phyloP scores from a whole-genome alignment of 2,888 invertebrate genomes.

The Cecidostiba fungosa region DNA sequence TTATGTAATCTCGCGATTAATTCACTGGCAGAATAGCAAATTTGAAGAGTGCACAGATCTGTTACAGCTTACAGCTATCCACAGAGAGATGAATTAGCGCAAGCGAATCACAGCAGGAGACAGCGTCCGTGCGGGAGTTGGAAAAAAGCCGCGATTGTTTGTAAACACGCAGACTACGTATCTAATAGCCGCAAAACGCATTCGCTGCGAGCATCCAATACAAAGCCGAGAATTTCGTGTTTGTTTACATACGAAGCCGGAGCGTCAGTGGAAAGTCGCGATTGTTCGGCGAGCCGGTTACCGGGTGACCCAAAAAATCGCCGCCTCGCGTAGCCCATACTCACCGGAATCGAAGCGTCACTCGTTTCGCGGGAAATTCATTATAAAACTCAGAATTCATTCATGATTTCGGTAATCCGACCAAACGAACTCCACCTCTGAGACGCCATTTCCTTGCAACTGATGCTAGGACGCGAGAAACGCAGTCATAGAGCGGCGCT shows the following conservation, averaged over 20 bases:
- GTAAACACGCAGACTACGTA: constrained; percentile 60
- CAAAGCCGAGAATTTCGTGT: constrained; percentile 67
- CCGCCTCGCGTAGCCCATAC: constrained; percentile 61
- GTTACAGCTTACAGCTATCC: background rate
- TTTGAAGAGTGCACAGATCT: constrained; percentile 20
- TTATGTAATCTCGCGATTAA: constrained; percentile 37
- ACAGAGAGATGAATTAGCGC: background rate
- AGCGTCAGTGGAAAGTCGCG: constrained; percentile 64
- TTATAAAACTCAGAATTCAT: constrained; percentile 77
- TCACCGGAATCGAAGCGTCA: constrained; percentile 70
- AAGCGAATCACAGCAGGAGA: background rate
- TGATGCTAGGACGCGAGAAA: constrained; percentile 65
- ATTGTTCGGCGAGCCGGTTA: constrained; percentile 43
- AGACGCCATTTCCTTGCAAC: constrained; percentile 81
- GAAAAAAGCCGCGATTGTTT: constrained; percentile 25
- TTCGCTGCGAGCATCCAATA: constrained; percentile 67
- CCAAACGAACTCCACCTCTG: constrained; percentile 79
- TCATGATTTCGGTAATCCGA: constrained; percentile 79
- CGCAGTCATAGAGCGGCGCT: constrained; percentile 1
- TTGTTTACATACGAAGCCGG: constrained; percentile 76
- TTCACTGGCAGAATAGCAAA: constrained; percentile 15
- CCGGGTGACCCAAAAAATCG: background rate
- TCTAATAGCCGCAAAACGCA: constrained; percentile 61
- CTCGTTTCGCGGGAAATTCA: constrained; percentile 68
- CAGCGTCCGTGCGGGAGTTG: background rate